phyloP scores from a whole-genome alignment of 2,888 invertebrate genomes.

The Myopa testacea region DNA sequence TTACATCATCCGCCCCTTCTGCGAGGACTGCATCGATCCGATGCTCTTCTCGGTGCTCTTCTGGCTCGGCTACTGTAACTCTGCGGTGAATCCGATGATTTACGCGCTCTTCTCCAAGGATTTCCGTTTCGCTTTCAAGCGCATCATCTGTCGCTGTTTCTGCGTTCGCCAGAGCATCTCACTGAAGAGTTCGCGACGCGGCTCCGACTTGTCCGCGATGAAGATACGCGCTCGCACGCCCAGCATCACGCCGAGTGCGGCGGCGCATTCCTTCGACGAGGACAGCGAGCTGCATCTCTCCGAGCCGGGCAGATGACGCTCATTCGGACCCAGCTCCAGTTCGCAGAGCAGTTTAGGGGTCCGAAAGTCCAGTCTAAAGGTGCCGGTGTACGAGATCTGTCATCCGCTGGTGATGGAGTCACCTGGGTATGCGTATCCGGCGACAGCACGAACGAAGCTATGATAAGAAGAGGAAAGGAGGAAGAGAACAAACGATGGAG shows the following conservation, averaged over 20 bases:
- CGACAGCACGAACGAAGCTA: constrained; percentile 57
- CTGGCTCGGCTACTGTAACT: constrained; percentile 98
- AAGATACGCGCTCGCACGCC: constrained; percentile 70
- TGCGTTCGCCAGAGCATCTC: constrained; percentile 71
- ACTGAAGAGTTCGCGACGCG: constrained; percentile 69
- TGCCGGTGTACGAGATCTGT: constrained; percentile 67
- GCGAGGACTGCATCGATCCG: constrained; percentile 85
- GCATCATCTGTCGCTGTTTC: constrained; percentile 88
- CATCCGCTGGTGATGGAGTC: constrained; percentile 69
- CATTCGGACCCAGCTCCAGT: constrained; percentile 65
- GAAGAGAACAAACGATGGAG: constrained; percentile 44
- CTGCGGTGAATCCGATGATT: constrained; percentile 94
- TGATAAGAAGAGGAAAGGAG: constrained; percentile 54
- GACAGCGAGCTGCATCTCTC: constrained; percentile 71
- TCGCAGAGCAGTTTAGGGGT: constrained; percentile 66
- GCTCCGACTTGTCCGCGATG: constrained; percentile 73
- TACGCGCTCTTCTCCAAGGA: constrained; percentile 96
- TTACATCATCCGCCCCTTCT: constrained; percentile 91
- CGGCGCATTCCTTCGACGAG: constrained; percentile 71
- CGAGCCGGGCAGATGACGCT: constrained; percentile 72
- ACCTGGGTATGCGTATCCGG: constrained; percentile 62
- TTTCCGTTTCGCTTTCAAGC: constrained; percentile 94
- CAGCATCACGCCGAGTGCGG: constrained; percentile 71
- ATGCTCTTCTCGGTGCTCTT: constrained; percentile 91
- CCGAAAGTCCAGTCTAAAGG: constrained; percentile 64